phyloP scores from a whole-genome alignment of 1,140 invertebrate genomes.

The Zaprionus camerounensis region DNA sequence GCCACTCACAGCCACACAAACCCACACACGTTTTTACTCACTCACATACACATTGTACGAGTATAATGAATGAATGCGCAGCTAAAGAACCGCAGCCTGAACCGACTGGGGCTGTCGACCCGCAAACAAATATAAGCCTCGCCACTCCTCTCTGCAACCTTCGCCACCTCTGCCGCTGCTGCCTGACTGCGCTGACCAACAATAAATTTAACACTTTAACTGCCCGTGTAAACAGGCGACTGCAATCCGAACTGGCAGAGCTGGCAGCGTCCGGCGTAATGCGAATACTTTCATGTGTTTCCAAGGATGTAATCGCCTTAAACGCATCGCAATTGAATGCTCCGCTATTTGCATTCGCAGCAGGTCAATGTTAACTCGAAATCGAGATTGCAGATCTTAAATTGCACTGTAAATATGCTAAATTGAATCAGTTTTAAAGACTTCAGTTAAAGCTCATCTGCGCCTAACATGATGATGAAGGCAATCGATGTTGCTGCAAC shows the following conservation, averaged over 20 bases:
- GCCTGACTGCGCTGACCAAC: conserved; percentile 57
- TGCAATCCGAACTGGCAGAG: conserved; percentile 33
- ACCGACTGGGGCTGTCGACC: conserved; percentile 44
- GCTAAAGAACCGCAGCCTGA: conserved; percentile 76
- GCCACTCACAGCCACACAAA: conserved; percentile 49
- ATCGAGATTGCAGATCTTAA: neutral
- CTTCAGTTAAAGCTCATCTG: neutral
- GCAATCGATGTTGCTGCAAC: neutral
- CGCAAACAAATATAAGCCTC: conserved; percentile 75
- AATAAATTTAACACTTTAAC: conserved; percentile 83
- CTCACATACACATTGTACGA: conserved; percentile 39
- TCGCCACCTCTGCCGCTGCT: neutral
- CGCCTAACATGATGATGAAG: neutral
- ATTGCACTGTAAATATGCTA: neutral
- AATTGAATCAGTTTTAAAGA: neutral
- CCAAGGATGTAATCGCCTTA: conserved; percentile 37
- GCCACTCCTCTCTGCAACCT: neutral
- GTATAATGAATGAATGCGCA: conserved; percentile 77
- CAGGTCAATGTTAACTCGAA: neutral
- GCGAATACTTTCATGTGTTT: conserved; percentile 24
- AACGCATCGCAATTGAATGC: conserved; percentile 13
- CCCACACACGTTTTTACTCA: conserved; percentile 9
- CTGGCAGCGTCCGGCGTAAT: conserved; percentile 11
- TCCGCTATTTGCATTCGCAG: neutral
- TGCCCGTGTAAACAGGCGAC: conserved; percentile 55